Evolutionary conservation across 2,888 invertebrate species (phyloP).

Genomic region (Leptura quadrifasciata): DNA sequence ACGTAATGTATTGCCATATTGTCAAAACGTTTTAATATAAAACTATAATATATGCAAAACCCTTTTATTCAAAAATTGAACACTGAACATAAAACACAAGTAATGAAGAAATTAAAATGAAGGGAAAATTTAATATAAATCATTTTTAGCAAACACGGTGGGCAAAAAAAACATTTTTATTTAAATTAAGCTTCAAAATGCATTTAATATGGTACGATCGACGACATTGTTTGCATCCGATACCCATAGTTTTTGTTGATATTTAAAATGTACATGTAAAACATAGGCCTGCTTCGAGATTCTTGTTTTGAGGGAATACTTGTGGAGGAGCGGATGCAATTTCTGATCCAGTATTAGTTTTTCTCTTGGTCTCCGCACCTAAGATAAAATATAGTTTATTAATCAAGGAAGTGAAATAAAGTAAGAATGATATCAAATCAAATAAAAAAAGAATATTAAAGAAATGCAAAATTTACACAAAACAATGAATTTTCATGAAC

Average conservation of each 20-base stretch:
- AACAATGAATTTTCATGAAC: constrained; percentile 12
- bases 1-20: constrained; percentile 16
- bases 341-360: neutral
- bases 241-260: constrained; percentile 6
- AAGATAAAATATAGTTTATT: neutral
- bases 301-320: constrained; percentile 20
- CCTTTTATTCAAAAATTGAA: neutral
- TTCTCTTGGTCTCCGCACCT: neutral
- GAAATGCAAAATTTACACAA: constrained; percentile 13
- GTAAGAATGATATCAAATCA: neutral
- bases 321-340: constrained; percentile 13
- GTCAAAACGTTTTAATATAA: constrained; percentile 16
- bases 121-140: neutral
- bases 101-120: neutral
- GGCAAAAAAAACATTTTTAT: neutral
- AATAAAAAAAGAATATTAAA: constrained; percentile 1
- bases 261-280: no score
- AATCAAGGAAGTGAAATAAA: neutral
- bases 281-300: constrained; percentile 16
- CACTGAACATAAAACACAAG: neutral
- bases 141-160: neutral
- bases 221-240: constrained; percentile 2
- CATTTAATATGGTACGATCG: neutral
- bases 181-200: neutral
- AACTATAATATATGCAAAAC: constrained; percentile 19